phyloP scores from a whole-genome alignment of 2,888 invertebrate species.

The Himalopsyche tibetana region DNA sequence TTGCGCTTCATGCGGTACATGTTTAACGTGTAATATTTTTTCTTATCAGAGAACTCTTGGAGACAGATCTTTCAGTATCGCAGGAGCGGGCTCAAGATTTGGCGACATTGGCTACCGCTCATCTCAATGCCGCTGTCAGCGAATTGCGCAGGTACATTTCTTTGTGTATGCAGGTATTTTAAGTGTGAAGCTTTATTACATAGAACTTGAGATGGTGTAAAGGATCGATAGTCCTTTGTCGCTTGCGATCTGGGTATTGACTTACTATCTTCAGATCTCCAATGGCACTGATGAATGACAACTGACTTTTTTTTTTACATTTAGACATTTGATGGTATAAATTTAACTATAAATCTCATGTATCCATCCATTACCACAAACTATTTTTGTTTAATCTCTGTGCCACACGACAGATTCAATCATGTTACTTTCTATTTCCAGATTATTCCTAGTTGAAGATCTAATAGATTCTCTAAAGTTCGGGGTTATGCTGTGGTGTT shows the following conservation, averaged over 20 bases:
- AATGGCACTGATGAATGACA: too few species aligned
- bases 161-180: too few species aligned
- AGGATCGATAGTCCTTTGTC: too few species aligned
- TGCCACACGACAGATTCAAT: not conserved
- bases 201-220: too few species aligned
- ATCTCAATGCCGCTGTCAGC: slow-evolving; percentile 87
- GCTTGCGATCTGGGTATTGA: too few species aligned
- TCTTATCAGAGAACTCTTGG: slow-evolving; percentile 84
- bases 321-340: too few species aligned
- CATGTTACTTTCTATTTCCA: slow-evolving; percentile 68
- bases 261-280: too few species aligned
- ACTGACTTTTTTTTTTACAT: too few species aligned
- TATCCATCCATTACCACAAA: too few species aligned
- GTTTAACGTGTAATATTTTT: slow-evolving; percentile 5
- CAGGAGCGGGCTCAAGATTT: slow-evolving; percentile 94
- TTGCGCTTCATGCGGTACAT: not conserved
- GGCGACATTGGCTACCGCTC: slow-evolving; percentile 90
- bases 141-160: slow-evolving; percentile 84
- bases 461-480: slow-evolving; percentile 97
- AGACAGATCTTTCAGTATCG: slow-evolving; percentile 90
- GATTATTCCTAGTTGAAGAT: slow-evolving; percentile 97
- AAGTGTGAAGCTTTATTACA: too few species aligned
- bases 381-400: too few species aligned
- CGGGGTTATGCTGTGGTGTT: slow-evolving; percentile 94
- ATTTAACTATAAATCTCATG: too few species aligned